Conservation (phyloP, 2,888 invertebrate genomes). For the Laothoe populi region DNA sequence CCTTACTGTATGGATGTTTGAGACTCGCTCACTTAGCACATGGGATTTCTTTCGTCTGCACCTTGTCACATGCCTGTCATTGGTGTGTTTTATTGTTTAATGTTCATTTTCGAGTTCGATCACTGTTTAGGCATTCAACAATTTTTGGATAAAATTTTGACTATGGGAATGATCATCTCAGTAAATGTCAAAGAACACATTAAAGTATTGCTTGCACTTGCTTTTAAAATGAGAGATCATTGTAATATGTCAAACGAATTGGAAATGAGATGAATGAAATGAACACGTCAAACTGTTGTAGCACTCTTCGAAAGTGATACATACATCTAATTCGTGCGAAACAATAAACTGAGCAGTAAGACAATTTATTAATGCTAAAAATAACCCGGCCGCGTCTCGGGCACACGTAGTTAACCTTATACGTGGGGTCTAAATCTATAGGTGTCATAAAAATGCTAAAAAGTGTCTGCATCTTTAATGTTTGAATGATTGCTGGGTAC, state of each 20-base stretch:
- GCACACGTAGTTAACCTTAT: slow-evolving; percentile 79
- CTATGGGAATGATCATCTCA: too few relatives aligned
- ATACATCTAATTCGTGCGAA: slow-evolving; percentile 62
- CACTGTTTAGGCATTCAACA: not conserved
- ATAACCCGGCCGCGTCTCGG: slow-evolving; percentile 78
- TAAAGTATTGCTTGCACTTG: too few relatives aligned
- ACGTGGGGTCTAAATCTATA: slow-evolving; percentile 69
- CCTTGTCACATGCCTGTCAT: slow-evolving; percentile 32
- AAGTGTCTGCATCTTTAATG: slow-evolving; percentile 5
- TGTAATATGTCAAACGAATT: not conserved
- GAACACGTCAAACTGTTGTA: slow-evolving; percentile 62
- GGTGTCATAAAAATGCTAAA: slow-evolving; percentile 48
- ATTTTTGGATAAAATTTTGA: too few relatives aligned
- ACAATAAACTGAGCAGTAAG: slow-evolving; percentile 81
- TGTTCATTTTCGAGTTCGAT: not conserved
- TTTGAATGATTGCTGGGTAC: not conserved
- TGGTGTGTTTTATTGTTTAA: not conserved
- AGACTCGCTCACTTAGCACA: slow-evolving; percentile 45
- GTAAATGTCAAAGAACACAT: too few relatives aligned
- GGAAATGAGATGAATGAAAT: slow-evolving; percentile 47
- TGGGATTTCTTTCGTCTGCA: slow-evolving; percentile 33
- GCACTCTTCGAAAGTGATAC: slow-evolving; percentile 56
- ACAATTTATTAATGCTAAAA: slow-evolving; percentile 84
- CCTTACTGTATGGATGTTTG: slow-evolving; percentile 52
- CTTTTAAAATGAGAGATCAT: too few relatives aligned